Evolutionary conservation across 1,140 invertebrate genomes (phyloP), one percentile per base, ranked within the genome.

Genomic region (Nephila pilipes): DNA sequence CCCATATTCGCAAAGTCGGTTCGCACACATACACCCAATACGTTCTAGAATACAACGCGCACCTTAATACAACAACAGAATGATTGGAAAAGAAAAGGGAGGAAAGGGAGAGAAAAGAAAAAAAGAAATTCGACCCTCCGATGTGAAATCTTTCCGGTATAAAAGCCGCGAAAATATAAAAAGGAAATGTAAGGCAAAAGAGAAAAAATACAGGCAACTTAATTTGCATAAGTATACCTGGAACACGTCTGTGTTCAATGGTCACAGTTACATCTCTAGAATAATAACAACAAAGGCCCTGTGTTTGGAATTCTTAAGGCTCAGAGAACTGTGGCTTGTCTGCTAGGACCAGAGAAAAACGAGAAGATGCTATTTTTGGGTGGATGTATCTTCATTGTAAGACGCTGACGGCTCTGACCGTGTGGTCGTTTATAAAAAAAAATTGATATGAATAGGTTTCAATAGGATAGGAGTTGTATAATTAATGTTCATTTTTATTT

Each of bases 221-320:
- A n/a, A 85, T 92, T 92, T 92, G 81, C 90, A 92, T 92, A 92
- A 92, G 57, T 75, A 85, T 75, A 92, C 81, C n/a, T 57, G 60
- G 46, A 46, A 69, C 60, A 55, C 79, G 60, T 69, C 32, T 29
- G 55, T 60, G n/a, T 60, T 92, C 83, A 85, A 90, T 90, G 79
- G 89, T 38, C 79, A 46, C 54, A 63, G 36, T 20, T 38, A 58
- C 90, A 92, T 92, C 81, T 3, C 38, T 57, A 38, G 90, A 92
- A 92, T 92, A 92, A 85, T 85, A 92, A 92, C 57, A 92, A 90
- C 79, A 63, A 38, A 25, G 29, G 63, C 10, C 65, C 18, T 81
- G 80, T 83, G 89, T 54, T 20, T 29, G 2, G 90, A 92, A 92
- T 85, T 92, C 83, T 80, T 22, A 81, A 90, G 81, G 57, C 46